Percentiles rank a stretch among this genome's conserved stretches.
These are phyloP conservation scores for Recurvirostra avosetta DNA, from an alignment of 2,113 vertebrate species.

Conservation along the genomic window DNA sequence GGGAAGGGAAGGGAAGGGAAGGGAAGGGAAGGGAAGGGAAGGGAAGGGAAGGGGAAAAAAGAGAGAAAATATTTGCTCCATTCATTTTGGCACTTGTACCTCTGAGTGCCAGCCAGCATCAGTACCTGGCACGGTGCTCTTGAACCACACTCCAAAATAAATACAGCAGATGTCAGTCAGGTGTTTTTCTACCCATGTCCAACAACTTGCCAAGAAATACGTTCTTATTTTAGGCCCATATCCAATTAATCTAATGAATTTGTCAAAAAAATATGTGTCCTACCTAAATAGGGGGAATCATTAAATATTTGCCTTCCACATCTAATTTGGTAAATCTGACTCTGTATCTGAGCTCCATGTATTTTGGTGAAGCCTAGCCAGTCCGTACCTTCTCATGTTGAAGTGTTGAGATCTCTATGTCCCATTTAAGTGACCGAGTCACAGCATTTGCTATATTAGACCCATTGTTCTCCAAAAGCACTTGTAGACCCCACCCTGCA, in stretches of 20 bases:
- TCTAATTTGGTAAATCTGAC: background rate
- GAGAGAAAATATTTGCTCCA: background rate
- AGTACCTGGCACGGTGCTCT: background rate
- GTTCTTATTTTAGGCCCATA: background rate
- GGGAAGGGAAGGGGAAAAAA: background rate
- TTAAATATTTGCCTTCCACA: background rate
- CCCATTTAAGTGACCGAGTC: background rate
- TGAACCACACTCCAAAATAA: constrained; percentile 14
- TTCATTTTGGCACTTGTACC: background rate
- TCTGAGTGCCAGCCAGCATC: background rate
- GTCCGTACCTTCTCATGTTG: background rate
- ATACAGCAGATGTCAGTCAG: background rate
- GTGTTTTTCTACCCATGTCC: background rate
- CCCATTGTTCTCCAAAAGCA: background rate
- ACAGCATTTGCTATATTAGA: background rate
- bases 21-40: background rate
- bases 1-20: too few relatives aligned
- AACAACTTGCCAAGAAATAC: background rate
- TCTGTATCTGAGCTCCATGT: background rate
- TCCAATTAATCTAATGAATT: background rate
- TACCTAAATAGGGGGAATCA: background rate
- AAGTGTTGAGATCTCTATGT: background rate
- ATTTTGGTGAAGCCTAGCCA: background rate
- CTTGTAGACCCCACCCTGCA: background rate
- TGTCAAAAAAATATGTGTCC: background rate